Base-by-base conservation (phyloP, 2,113 vertebrate species). In the Micronycteris hirsuta region DNA sequence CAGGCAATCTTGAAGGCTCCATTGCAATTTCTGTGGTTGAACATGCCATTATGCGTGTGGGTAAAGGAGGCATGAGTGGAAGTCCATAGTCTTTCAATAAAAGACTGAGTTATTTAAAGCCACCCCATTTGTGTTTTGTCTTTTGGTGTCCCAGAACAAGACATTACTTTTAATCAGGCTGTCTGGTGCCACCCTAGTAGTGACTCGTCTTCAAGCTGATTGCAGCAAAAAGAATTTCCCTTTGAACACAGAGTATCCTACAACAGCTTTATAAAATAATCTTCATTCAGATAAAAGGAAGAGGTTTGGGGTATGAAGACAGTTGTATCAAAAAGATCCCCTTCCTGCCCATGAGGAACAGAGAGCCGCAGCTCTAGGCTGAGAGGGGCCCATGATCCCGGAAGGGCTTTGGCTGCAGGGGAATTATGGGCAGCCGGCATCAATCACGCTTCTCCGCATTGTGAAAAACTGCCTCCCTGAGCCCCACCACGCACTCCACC, bases 161-260 rank as follows among this genome's bases (percentile, higher is more conserved):
- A 86, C 78, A 94, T 82, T 89, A 54, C 74, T 94, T 96, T 74
- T 52, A 92, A 71, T 65, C 11, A 81, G 49, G 10, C 58, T 91
- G 41, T 74, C 86, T 95, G 70, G 65, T 67, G 36, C 76, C 92
- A 89, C 28, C n/a, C 68, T 19, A 78, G 12, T 7, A n/a, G 49
- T 80, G 83, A 71, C 26, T 49, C 76, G 26, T 81, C 73, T 93
- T 91, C 82, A 63, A 31, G 38, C 17, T 92, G 67, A 67, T 4
- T 73, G 47, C 93, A 52, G 22, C 38, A 24, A 88, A 77, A 92
- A 92, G 38, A 73, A 81, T 88, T 82, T 92, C 85, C 70, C 78
- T 77, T 84, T 4, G 10, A 63, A 41, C 71, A 41, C 8, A 65
- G 68, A 58, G 78, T 26, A 24, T 36, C 12, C 36, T 65, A 22